Percentiles rank a stretch among this genome's conserved stretches.
phyloP scores from a whole-genome alignment of 2,888 invertebrate species.

The Cryptocephalus moraei region DNA sequence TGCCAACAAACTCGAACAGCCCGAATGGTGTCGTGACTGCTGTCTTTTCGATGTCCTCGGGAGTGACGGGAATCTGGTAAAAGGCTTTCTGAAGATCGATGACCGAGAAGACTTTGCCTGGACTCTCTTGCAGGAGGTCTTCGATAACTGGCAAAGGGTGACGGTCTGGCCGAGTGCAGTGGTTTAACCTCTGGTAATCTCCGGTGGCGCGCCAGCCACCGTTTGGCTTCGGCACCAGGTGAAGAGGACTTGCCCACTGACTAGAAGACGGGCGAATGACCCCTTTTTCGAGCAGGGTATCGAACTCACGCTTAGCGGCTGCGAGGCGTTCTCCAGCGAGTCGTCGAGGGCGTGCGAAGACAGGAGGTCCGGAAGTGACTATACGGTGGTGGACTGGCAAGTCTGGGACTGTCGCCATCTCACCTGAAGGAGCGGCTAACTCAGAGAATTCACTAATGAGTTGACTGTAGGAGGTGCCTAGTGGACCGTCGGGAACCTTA shows the following conservation, averaged over 20 bases:
- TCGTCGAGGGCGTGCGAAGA: no score
- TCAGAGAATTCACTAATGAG: background rate
- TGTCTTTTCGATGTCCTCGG: no score
- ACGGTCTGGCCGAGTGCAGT: conserved; percentile 7
- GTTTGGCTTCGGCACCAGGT: no score
- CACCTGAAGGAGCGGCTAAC: background rate
- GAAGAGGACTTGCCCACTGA: conserved; percentile 25
- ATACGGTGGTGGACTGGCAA: conserved; percentile 16
- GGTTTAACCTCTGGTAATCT: conserved; percentile 29
- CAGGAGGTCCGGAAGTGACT: conserved; percentile 25
- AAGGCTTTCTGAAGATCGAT: conserved; percentile 28
- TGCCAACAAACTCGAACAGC: conserved; percentile 13
- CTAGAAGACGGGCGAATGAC: conserved; percentile 21
- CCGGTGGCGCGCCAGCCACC: conserved; percentile 33
- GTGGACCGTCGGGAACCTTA: no score
- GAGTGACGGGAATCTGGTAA: no score
- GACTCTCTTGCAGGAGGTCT: conserved; percentile 25
- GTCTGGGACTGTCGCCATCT: background rate
- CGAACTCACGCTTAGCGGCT: conserved; percentile 22
- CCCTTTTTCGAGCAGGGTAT: conserved; percentile 19
- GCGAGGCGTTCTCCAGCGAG: no score
- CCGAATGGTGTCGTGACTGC: no score
- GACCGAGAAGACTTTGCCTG: conserved; percentile 19
- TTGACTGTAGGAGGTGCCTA: no score
- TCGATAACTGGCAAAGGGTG: no score